phyloP scores from a whole-genome alignment of 1,140 invertebrate genomes.

The Conus betulinus region DNA sequence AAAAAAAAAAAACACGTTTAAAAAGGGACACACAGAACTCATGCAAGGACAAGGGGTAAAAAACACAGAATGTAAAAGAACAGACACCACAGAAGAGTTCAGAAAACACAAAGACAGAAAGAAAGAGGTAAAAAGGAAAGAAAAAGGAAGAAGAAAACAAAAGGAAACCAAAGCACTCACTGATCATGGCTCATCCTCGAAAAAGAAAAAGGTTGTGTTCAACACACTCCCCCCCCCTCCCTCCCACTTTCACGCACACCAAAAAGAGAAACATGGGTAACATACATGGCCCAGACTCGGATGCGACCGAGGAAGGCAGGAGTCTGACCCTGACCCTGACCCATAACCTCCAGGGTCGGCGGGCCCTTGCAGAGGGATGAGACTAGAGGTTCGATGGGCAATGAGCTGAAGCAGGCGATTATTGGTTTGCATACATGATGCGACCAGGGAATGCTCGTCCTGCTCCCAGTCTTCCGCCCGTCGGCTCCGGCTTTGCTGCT shows the following conservation, averaged over 20 bases:
- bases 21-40: too few species aligned
- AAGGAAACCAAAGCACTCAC: neutral
- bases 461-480: neutral
- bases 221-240: neutral
- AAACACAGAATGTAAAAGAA: neutral
- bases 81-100: neutral
- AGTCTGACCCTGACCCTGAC: neutral
- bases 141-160: conserved; percentile 1
- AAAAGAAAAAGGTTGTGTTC: too few species aligned
- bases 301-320: neutral
- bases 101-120: neutral
- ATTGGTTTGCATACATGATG: conserved; percentile 31
- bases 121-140: conserved; percentile 12
- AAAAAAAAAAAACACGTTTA: too few species aligned
- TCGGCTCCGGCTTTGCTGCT: neutral
- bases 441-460: conserved; percentile 21
- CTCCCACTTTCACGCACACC: neutral
- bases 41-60: neutral
- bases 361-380: neutral
- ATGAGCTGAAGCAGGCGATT: conserved; percentile 34
- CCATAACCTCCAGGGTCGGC: neutral
- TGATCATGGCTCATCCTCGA: neutral
- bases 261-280: neutral
- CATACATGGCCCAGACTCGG: neutral
- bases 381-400: conserved; percentile 19